A percentile compares a stretch with the other conserved stretches of the same genome.
Evolutionary conservation across 2,797 vertebrate species (phyloP).

Genomic region (Alcedo quadribrachys): DNA sequence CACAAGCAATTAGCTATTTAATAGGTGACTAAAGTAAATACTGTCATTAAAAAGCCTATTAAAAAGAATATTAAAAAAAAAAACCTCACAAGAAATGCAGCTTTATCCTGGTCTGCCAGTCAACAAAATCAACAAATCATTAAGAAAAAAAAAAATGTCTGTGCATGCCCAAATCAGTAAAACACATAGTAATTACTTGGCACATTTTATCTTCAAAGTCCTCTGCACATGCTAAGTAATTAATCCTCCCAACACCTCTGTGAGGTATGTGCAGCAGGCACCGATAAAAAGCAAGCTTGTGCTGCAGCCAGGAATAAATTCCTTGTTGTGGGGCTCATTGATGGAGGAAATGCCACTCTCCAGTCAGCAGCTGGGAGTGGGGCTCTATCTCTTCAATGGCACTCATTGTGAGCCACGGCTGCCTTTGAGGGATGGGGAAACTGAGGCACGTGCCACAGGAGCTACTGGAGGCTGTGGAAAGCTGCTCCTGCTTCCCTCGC

Average conservation of each 20-base stretch:
- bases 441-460: not conserved
- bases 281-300: slow-evolving; percentile 21
- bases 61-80: slow-evolving; percentile 38
- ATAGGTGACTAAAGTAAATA: slow-evolving; percentile 66
- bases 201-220: slow-evolving; percentile 57
- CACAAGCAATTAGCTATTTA: slow-evolving; percentile 59
- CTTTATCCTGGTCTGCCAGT: slow-evolving; percentile 19
- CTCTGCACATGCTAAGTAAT: slow-evolving; percentile 23
- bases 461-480: rapidly evolving
- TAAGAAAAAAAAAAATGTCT: slow-evolving; percentile 23
- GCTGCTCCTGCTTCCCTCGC: not conserved
- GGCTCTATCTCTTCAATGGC: slow-evolving; percentile 18
- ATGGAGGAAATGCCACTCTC: slow-evolving; percentile 12
- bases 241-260: slow-evolving; percentile 61
- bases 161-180: slow-evolving; percentile 29
- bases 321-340: not conserved
- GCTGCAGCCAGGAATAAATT: slow-evolving; percentile 1
- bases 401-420: not conserved
- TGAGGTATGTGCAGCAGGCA: slow-evolving; percentile 33
- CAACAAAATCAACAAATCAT: slow-evolving; percentile 53
- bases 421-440: not conserved
- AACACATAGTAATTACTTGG: slow-evolving; percentile 56
- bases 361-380: not conserved
- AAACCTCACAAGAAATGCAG: slow-evolving; percentile 32
- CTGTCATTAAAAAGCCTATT: slow-evolving; percentile 45